Evolutionary conservation across 2,797 vertebrate species (phyloP).

Genomic region (Microchirus variegatus): DNA sequence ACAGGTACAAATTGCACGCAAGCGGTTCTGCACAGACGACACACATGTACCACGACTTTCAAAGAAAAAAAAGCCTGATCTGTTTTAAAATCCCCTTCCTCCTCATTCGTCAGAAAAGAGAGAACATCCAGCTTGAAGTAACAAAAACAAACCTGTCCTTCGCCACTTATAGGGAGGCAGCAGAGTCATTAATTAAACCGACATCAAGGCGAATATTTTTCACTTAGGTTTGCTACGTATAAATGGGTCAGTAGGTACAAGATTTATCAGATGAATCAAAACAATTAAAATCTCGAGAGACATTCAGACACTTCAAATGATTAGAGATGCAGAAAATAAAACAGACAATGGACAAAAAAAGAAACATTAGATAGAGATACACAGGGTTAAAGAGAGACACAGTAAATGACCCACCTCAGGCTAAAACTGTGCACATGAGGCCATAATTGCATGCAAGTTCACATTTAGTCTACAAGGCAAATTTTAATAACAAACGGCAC

Average conservation of each 20-base stretch:
- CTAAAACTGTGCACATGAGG: slow-evolving; percentile 55
- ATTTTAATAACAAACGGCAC: not conserved
- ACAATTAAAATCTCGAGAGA: no score
- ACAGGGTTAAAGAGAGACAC: slow-evolving; percentile 11
- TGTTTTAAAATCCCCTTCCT: not conserved
- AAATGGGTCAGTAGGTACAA: not conserved
- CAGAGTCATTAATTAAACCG: not conserved
- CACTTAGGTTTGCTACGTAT: not conserved
- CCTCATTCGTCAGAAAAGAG: not conserved
- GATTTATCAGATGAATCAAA: no score
- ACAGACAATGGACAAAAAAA: slow-evolving; percentile 27
- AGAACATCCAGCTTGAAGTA: not conserved
- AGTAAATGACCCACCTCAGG: slow-evolving; percentile 27
- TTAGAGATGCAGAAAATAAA: slow-evolving; percentile 37
- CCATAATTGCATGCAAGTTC: not conserved
- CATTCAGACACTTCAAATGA: not conserved
- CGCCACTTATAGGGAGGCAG: not conserved
- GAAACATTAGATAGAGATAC: slow-evolving; percentile 15
- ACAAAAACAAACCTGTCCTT: slow-evolving; percentile 2
- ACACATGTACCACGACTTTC: slow-evolving; percentile 25
- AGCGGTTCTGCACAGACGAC: slow-evolving; percentile 17
- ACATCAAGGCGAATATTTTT: no score
- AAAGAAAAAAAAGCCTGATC: not conserved
- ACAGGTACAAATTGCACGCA: slow-evolving; percentile 36
- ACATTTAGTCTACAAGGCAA: not conserved